Percentiles rank a stretch among this genome's conserved stretches.
Evolutionary conservation across 2,113 vertebrate genomes (phyloP).

Genomic region (Brevimyrus niger): DNA sequence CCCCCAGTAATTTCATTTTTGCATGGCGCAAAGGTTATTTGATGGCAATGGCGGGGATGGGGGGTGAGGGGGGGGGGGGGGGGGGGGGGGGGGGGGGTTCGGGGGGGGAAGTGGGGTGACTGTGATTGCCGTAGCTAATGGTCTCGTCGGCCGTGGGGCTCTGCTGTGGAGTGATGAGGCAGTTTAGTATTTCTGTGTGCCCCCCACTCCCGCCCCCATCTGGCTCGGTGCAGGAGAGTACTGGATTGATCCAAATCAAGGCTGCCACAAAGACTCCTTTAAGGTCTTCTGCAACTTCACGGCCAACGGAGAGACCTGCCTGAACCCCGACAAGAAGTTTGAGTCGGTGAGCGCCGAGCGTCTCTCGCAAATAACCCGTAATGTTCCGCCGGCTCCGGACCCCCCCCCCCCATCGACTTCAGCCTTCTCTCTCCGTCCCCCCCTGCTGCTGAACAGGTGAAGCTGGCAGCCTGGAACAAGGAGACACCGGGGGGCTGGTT

Average conservation of each 20-base stretch:
- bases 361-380: not conserved
- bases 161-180: not conserved
- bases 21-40: not conserved
- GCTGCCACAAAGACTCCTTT: slow-evolving; percentile 74
- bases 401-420: not conserved
- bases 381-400: not conserved
- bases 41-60: not conserved
- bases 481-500: slow-evolving; percentile 84
- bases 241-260: slow-evolving; percentile 95
- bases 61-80: no score
- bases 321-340: slow-evolving; percentile 76
- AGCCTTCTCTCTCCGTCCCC: not conserved
- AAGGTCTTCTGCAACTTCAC: slow-evolving; percentile 90
- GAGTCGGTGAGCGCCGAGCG: slow-evolving; percentile 63
- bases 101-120: not conserved
- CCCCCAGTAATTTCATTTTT: slow-evolving; percentile 7
- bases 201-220: not conserved
- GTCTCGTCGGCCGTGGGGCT: not conserved
- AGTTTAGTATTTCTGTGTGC: not conserved
- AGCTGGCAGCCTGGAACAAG: slow-evolving; percentile 77
- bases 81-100: no score
- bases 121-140: not conserved
- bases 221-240: slow-evolving; percentile 68
- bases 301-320: slow-evolving; percentile 80
- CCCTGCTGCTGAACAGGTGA: slow-evolving; percentile 61